Conservation (phyloP, 2,888 invertebrate species). For the Camponotus fellah region DNA sequence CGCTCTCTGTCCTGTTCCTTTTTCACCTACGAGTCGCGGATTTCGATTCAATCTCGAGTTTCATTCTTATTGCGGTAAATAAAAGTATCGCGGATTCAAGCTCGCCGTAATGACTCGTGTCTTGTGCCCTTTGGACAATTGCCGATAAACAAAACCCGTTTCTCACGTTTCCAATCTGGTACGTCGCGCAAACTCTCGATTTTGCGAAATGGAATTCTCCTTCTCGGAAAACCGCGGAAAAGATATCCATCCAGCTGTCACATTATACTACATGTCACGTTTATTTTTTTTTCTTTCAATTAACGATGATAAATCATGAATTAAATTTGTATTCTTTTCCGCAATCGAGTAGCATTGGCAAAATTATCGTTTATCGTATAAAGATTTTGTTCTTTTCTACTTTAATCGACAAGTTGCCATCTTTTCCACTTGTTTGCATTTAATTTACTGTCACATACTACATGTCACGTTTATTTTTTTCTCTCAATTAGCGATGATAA, state of each 20-base stretch:
- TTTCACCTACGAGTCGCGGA: neutral
- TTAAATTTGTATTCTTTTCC: constrained; percentile 4
- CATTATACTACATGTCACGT: neutral
- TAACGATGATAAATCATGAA: neutral
- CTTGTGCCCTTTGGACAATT: constrained; percentile 37
- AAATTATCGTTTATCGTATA: no score
- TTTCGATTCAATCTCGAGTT: neutral
- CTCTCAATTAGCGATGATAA: no score
- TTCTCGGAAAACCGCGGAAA: constrained; percentile 3
- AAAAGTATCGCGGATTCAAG: constrained; percentile 34
- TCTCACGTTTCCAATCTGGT: constrained; percentile 41
- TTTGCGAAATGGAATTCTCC: constrained; percentile 32
- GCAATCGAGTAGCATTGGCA: neutral
- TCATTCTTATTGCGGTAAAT: neutral
- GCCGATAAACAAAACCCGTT: constrained; percentile 35
- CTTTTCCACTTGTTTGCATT: no score
- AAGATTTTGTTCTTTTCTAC: no score
- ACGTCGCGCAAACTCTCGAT: constrained; percentile 33
- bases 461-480: no score
- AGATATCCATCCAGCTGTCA: neutral
- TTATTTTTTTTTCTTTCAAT: neutral
- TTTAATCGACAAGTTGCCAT: no score
- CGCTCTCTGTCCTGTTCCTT: neutral
- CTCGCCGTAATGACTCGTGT: constrained; percentile 31
- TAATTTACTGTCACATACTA: no score